A percentile compares a stretch with the other conserved stretches of the same genome.
Conservation (phyloP, 2,797 vertebrate genomes). For the Columba guinea region DNA sequence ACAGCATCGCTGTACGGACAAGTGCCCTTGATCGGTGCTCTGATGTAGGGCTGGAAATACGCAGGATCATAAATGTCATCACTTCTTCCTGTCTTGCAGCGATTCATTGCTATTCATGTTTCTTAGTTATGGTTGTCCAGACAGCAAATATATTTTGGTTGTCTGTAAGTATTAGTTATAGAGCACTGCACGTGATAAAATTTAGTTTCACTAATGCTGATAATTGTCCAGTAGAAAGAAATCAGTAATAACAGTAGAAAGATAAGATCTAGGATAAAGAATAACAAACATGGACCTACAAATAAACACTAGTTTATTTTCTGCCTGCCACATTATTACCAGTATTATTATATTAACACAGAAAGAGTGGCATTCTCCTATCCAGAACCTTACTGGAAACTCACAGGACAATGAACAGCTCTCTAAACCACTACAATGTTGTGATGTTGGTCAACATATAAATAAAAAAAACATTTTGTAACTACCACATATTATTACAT, state of each 20-base stretch:
- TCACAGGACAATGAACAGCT: background rate
- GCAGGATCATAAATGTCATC: background rate
- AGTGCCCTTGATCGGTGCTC: background rate
- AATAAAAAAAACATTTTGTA: background rate
- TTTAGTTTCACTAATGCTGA: background rate
- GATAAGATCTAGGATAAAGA: background rate
- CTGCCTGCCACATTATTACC: background rate
- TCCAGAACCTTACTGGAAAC: background rate
- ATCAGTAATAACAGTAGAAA: background rate
- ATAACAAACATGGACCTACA: background rate
- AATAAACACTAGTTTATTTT: background rate
- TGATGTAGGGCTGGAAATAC: background rate
- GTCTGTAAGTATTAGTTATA: background rate
- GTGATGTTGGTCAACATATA: background rate
- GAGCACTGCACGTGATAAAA: background rate
- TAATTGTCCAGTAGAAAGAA: background rate
- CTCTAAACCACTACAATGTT: background rate
- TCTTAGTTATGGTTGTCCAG: background rate
- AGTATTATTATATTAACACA: background rate
- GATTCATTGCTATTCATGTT: background rate
- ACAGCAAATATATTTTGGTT: background rate
- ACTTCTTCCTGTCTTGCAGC: background rate
- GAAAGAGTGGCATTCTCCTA: background rate
- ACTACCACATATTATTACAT: background rate
- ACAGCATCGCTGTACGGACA: background rate